Conservation (phyloP, 2,113 vertebrate genomes). For the Cyprinodon variegatus region DNA sequence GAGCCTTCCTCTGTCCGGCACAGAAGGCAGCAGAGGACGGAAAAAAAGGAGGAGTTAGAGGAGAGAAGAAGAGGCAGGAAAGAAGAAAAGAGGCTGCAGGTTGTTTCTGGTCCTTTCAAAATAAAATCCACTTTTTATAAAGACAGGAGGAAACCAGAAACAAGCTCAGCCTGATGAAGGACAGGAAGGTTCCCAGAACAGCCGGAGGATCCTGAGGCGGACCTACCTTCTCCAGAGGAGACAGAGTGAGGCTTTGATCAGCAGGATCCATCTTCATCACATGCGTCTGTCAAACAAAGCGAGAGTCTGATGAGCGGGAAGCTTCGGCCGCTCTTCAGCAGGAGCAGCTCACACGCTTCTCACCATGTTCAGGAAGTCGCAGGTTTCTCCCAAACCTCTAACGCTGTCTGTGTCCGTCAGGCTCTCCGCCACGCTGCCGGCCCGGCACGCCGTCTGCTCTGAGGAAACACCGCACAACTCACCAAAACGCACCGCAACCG, state of each 20-base stretch:
- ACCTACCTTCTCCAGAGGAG: slow-evolving; percentile 79
- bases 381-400: slow-evolving; percentile 86
- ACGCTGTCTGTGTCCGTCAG: slow-evolving; percentile 81
- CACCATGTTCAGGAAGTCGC: slow-evolving; percentile 91
- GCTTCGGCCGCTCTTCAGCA: background rate
- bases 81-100: background rate
- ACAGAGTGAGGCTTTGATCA: slow-evolving; percentile 67
- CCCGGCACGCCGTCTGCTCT: slow-evolving; percentile 62
- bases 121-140: too few relatives aligned
- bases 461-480: slow-evolving; percentile 16
- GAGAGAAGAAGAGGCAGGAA: slow-evolving; percentile 33
- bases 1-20: slow-evolving; percentile 72
- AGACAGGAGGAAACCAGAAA: background rate
- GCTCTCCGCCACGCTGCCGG: slow-evolving; percentile 71
- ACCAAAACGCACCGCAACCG: background rate
- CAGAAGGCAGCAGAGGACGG: slow-evolving; percentile 63
- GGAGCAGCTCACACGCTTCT: slow-evolving; percentile 23
- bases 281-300: slow-evolving; percentile 69
- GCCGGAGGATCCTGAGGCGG: background rate
- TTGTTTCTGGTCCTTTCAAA: too few relatives aligned
- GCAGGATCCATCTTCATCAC: slow-evolving; percentile 74
- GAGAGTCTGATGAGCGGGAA: background rate
- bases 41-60: slow-evolving; percentile 71
- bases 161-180: background rate
- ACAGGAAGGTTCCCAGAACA: background rate